phyloP scores from a whole-genome alignment of 2,113 vertebrate species.

The Taurulus bubalis region DNA sequence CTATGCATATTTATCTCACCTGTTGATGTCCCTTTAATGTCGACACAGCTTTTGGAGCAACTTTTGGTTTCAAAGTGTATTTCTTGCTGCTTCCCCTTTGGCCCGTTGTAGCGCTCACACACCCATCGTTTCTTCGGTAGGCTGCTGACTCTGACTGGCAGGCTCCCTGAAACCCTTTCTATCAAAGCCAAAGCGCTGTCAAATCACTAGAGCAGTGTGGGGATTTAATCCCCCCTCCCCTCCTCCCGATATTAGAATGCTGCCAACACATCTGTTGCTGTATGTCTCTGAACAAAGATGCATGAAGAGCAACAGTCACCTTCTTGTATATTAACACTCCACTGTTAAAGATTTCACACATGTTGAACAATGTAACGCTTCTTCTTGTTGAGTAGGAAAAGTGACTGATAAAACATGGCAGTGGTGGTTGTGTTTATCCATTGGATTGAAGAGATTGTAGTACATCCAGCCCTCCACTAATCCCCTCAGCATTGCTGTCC shows the following conservation, averaged over 20 bases:
- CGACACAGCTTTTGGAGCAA: constrained; percentile 1
- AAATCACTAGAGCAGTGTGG: constrained; percentile 79
- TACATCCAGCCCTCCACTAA: constrained; percentile 54
- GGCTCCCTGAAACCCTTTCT: constrained; percentile 44
- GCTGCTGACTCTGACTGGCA: constrained; percentile 46
- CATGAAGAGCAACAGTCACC: constrained; percentile 8
- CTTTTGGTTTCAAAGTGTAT: constrained; percentile 6
- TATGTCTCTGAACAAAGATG: constrained; percentile 15
- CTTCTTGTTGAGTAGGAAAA: not conserved
- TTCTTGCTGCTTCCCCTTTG: constrained; percentile 22
- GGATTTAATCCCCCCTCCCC: constrained; percentile 80
- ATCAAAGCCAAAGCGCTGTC: constrained; percentile 76
- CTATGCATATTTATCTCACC: constrained; percentile 56
- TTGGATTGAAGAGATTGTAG: constrained; percentile 60
- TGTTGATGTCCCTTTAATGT: constrained; percentile 33
- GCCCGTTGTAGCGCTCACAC: constrained; percentile 40
- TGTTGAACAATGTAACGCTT: not conserved
- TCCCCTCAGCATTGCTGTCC: constrained; percentile 55
- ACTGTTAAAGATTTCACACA: not conserved
- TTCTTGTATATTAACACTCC: not conserved
- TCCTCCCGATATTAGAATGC: constrained; percentile 60
- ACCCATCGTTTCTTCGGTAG: constrained; percentile 34
- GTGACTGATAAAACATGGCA: constrained; percentile 19
- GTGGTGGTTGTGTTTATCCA: constrained; percentile 43
- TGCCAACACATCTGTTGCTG: constrained; percentile 79